These are phyloP conservation scores for Nothobranchius furzeri DNA, from an alignment of 2,113 vertebrate genomes.

Conservation along the genomic window DNA sequence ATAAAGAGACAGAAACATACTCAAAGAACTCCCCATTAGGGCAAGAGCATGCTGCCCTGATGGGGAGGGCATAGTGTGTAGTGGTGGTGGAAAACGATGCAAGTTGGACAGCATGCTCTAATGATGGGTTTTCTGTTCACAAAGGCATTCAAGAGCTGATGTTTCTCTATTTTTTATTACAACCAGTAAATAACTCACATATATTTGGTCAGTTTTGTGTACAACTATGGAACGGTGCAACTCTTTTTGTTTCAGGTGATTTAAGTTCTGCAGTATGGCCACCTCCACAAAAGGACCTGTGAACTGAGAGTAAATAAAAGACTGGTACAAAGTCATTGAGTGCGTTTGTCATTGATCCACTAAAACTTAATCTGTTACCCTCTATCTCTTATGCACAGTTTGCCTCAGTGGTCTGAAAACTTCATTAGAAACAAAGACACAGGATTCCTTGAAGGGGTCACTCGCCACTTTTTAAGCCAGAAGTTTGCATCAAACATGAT, in stretches of 20 bases:
- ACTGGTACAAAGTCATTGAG: constrained; percentile 32
- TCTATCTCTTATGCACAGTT: neutral
- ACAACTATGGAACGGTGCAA: neutral
- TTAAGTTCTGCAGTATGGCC: constrained; percentile 36
- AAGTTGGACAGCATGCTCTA: constrained; percentile 22
- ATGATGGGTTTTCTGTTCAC: neutral
- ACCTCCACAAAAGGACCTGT: constrained; percentile 43
- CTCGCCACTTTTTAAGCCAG: too few species aligned
- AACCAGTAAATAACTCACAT: neutral
- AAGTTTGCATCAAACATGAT: too few species aligned
- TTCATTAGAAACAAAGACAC: neutral
- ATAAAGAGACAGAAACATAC: constrained; percentile 59
- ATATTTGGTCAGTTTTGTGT: neutral
- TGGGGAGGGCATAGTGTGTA: constrained; percentile 46
- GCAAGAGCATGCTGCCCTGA: constrained; percentile 45
- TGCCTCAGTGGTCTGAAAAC: neutral
- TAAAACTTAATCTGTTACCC: constrained; percentile 29
- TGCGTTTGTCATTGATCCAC: constrained; percentile 59
- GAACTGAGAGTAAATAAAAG: constrained; percentile 57
- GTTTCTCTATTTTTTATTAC: too few species aligned
- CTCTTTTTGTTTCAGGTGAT: constrained; percentile 27
- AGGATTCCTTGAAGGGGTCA: too few species aligned
- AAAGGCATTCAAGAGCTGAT: too few species aligned
- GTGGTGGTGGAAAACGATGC: constrained; percentile 37
- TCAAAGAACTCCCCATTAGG: constrained; percentile 69